Base-by-base conservation (phyloP, 2,888 invertebrate genomes). In the Lepidocyrtinus sp. region DNA sequence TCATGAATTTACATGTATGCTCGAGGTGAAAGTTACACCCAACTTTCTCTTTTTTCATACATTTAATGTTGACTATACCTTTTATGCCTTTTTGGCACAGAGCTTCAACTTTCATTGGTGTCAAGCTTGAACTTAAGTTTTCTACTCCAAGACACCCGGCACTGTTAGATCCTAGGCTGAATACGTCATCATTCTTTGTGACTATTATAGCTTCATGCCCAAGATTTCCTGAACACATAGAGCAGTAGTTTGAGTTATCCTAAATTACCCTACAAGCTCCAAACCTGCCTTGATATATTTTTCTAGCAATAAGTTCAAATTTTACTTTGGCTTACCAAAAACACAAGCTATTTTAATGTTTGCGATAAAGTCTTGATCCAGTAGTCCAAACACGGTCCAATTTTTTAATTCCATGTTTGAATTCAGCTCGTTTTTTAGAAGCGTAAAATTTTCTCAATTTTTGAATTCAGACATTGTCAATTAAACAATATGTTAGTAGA, bases 181-280 rank as follows among this genome's bases (percentile, higher is more conserved):
- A 92, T 0, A 92, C 91, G 83, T 90, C 90, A 85, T 91, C 91
- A 82, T 90, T 90, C 76, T 90, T 89, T 9, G 90, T 91, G n/a
- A 92, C 90, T 71, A 92, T 88, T 55, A 92, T 87, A 3, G 91
- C 91, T 87, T 92, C 91, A 87, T 91, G 91, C 0, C 91, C 92
- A 26, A 90, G 89, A 84, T 89, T 91, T 17, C 90, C 90, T 90
- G 78, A 55, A 85, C n/a, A n/a, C n/a, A n/a, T n/a, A n/a, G n/a
- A n/a, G n/a, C n/a, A n/a, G n/a, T n/a, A n/a, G n/a, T n/a, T n/a
- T n/a, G n/a, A n/a, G n/a, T n/a, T n/a, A n/a, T n/a, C n/a, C n/a
- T n/a, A n/a, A n/a, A n/a, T n/a, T n/a, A n/a, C n/a, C n/a, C n/a
- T n/a, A n/a, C 50, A 24, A 50, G 9, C 61, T 12, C 55, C 21